Conservation (phyloP, 2,888 invertebrate genomes). For the Phoenoteleia sp. region DNA sequence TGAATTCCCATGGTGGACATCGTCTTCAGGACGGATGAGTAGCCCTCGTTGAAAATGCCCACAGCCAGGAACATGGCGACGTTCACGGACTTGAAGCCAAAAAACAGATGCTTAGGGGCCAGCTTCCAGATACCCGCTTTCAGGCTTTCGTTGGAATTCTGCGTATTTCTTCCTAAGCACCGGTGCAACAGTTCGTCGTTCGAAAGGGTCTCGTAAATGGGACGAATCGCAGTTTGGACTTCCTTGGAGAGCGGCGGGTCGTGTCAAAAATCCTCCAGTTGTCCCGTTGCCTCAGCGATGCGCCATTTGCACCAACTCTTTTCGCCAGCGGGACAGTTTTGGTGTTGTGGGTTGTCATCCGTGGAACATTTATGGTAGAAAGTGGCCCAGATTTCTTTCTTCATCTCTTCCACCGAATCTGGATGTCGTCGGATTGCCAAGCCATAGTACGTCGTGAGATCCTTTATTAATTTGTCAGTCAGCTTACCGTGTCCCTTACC, state of each 20-base stretch:
- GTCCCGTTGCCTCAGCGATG: neutral
- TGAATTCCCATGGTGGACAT: conserved; percentile 12
- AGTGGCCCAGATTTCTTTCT: neutral
- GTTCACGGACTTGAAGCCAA: conserved; percentile 3
- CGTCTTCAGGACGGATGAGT: conserved; percentile 5
- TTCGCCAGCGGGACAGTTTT: neutral
- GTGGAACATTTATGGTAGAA: neutral
- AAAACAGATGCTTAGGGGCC: conserved; percentile 11
- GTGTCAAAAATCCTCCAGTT: neutral
- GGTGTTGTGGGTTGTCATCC: neutral
- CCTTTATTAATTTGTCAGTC: too few relatives aligned
- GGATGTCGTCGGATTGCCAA: neutral
- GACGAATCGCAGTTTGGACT: neutral
- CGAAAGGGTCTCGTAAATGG: neutral
- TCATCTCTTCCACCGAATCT: neutral
- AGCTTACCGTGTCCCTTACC: neutral
- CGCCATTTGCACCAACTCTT: neutral
- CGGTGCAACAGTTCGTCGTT: neutral
- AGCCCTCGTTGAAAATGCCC: conserved; percentile 17
- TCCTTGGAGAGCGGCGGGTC: neutral
- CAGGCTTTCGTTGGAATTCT: conserved; percentile 1
- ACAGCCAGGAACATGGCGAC: conserved; percentile 9
- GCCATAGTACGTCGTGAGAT: neutral
- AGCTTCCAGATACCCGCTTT: conserved; percentile 6
- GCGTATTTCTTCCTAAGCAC: neutral